Base-by-base conservation (phyloP, 2,113 vertebrate genomes). In the Centrocercus urophasianus region DNA sequence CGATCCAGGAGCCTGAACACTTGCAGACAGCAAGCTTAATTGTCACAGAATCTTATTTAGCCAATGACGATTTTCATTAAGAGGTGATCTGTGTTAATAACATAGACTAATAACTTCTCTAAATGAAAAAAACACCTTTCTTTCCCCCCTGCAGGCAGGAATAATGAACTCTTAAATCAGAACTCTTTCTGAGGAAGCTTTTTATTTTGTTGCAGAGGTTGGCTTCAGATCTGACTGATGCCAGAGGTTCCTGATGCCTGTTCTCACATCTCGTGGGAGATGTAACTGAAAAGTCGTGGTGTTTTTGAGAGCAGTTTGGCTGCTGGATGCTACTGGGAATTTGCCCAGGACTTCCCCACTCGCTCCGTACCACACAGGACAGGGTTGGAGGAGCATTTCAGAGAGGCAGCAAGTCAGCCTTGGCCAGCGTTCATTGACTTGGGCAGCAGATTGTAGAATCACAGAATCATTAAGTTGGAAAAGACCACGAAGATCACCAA, bases 21-120 rank as follows among this genome's bases (percentile, higher is more conserved):
- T 91, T 76, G 83, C 89, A 93, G 71, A 79, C 57, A 79, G 57
- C 77, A 84, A 69, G 52, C 45, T 66, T 95, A 82, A 94, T 91
- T 91, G 93, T 86, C 89, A 67, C 63, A 66, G 69, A 93, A 87
- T 85, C 91, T 83, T 91, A 83, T 96, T 83, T 97, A 95, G 95
- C 61, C 74, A 81, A 89, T 79, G 84, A 59, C 5, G 30, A 85
- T 87, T 95, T 96, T 94, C 82, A 90, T 95, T 96, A 77, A 81
- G 80, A 89, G 67, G 88, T 93, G 94, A 86, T 83, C 73, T 91
- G 72, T 86, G 82, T 76, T 95, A 89, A 91, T 93, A 83, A 82
- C 19, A 45, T 28, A 72, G 54, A 74, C 69, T 95, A 89, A 93
- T 85, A 93, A 77, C 66, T 66, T 74, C 92, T 92, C 63, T 87